Conservation (phyloP, 2,113 vertebrate species). For the Crotalus tigris region DNA sequence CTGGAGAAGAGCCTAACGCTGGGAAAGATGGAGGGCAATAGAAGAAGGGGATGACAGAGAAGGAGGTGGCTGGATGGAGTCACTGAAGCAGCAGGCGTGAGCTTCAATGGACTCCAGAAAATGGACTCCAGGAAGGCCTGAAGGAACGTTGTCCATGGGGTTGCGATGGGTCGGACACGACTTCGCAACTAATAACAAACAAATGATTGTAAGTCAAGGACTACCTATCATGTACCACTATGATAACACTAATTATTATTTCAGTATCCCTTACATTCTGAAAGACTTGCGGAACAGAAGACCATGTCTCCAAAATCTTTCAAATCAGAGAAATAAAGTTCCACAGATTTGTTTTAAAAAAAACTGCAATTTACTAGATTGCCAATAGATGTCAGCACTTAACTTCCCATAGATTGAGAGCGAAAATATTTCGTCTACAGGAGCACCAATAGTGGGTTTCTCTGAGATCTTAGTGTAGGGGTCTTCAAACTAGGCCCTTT, state of each 20-base stretch:
- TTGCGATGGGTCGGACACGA: too few relatives aligned
- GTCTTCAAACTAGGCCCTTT: too few relatives aligned
- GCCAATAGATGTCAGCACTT: constrained; percentile 61
- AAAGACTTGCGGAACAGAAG: background rate
- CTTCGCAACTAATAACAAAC: too few relatives aligned
- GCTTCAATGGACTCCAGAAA: too few relatives aligned
- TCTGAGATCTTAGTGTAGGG: background rate
- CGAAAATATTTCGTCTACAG: background rate
- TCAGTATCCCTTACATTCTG: background rate
- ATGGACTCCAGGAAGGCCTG: too few relatives aligned
- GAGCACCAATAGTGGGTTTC: background rate
- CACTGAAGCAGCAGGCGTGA: too few relatives aligned
- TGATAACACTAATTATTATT: background rate
- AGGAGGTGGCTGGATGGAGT: too few relatives aligned
- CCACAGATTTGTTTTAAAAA: background rate
- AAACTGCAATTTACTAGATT: background rate
- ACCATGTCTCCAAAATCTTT: background rate
- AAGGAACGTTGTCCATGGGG: too few relatives aligned
- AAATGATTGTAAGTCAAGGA: too few relatives aligned
- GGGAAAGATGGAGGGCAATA: too few relatives aligned
- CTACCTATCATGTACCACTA: background rate
- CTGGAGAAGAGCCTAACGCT: too few relatives aligned
- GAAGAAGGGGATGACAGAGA: too few relatives aligned
- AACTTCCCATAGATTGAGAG: constrained; percentile 7
- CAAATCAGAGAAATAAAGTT: background rate